Evolutionary conservation across 2,113 vertebrate species (phyloP), one percentile per base, ranked within the genome.

Genomic region (Rattus norvegicus): DNA sequence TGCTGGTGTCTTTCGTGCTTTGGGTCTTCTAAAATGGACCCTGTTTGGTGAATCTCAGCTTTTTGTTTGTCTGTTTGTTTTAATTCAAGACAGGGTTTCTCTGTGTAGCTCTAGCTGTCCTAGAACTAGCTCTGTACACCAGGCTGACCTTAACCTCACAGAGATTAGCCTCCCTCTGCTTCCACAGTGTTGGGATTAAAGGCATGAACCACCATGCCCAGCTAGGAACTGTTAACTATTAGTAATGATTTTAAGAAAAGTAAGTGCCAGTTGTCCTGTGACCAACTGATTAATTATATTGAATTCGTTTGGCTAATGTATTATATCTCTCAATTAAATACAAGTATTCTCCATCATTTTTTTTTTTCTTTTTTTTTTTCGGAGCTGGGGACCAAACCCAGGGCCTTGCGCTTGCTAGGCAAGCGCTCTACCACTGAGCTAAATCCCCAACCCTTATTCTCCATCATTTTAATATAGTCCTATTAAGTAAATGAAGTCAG

Each of bases 241-340:
- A 80, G 30, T 90, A 61, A 65, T 94, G 36, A 88, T 43, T 88
- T 10, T 89, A 65, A 92, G 47, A 90, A 79, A 93, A 93, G 26
- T 81, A 69, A 56, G 87, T 85, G 87, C 81, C 80, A 93, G 54
- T 94, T 97, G 54, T 39, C 10, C 22, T 56, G 47, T 73, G 30
- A 56, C 54, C 52, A 92, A 0, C 52, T 90, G 4, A 63, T 92
- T 65, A 75, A 88, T 94, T 88, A 59, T 39, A 36, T 88, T 90
- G 12, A 63, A 5, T 43, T 28, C 26, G 24, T 95, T 90, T 83
- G 30, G 30, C 19, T 63, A 70, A 63, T 89, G 61, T 47, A 67
- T n/a, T 63, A 14, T 9, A 39, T 94, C 19, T 91, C 30, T 97
- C 59, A 83, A 8, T 95, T 91, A 93, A 90, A 88, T 90, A 52